Evolutionary conservation across 2,888 invertebrate genomes (phyloP), one percentile per base, ranked within the genome.

Genomic region (Meghimatium bilineatum): DNA sequence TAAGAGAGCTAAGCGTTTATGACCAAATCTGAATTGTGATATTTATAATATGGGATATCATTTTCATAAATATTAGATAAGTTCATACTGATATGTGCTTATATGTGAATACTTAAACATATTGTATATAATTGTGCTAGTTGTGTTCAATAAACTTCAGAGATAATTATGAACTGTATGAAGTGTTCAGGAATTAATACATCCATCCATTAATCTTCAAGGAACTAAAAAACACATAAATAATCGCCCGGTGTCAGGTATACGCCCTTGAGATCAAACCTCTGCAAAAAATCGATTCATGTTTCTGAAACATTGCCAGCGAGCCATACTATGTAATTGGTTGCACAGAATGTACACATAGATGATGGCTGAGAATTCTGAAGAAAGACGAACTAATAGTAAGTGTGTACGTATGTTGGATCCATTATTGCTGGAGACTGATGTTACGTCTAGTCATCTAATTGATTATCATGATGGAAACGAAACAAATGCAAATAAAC

Each of bases 361-460:
- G 38, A 8, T 49, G n/a, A 82, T 82, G 82, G 82, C 44, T 52
- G 32, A 23, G n/a, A 36, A 8, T 0, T n/a, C 26, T 29, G 32
- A 49, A 12, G 49, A 29, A n/a, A 38, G 49, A 32, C 82, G 26
- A 20, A 1, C 17, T 60, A 63, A 8, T 36, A 56, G 3, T 71
- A 69, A 44, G 67, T 78, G 10, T 77, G 78, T 29, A 56, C 71
- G 44, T 38, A 23, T 69, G 3, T 69, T 77, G 83, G 77, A 77
- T 17, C 60, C 66, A 1, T 82, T 82, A 23, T 36, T 60, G 6
- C 20, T 29, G 6, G 12, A 44, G 44, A 63, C 20, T 12, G 12
- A 6, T 8, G 76, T 82, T 29, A 71, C 38, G 36, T 36, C 71
- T 1, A 0, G 8, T 1, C 23, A 20, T 26, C 52, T 32, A 23